Base-by-base conservation (phyloP, 2,113 vertebrate genomes). In the Ia io region DNA sequence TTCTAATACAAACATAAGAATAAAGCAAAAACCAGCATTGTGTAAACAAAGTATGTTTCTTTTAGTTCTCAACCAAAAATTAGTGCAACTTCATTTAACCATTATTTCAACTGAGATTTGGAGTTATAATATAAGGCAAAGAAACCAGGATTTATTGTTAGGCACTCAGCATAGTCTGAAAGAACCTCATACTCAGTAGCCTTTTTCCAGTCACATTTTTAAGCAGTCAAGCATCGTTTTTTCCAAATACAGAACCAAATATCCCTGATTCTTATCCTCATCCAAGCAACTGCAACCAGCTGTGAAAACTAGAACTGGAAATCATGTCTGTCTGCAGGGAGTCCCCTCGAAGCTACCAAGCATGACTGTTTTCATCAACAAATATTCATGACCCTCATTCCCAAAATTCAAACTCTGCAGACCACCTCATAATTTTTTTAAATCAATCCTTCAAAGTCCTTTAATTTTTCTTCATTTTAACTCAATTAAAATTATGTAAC, bases 261-360 rank as follows among this genome's bases (percentile, higher is more conserved):
- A 93, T 28, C 71, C 84, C 94, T 96, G 88, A 93, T 96, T 96
- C 95, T 97, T 92, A 90, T 88, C 74, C 20, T 97, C 97, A 97
- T 91, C 88, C 95, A 97, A 98, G 97, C 89, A 97, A 97, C 90
- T 88, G 61, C 84, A 93, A 80, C 85, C 97, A 98, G 97, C 97
- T 98, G 96, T 97, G 95, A 95, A 98, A 98, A 98, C 90, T 30
- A 82, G 95, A 97, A 74, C 47, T 71, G 32, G 5, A 17, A 71
- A 69, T 61, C 25, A 11, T 95, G 77, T 44, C 1, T 0, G 0
- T 0, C 86, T 84, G 25, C 3, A 90, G 51, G 12, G 40, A 74
- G 49, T 49, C 74, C 89, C 67, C 78, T 51, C 67, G 20, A 76
- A 88, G 51, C 28, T 30, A 47, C 61, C 56, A 32, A 70, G 32